Base-by-base conservation (phyloP, 1,140 invertebrate species). In the Drosophila littoralis region DNA sequence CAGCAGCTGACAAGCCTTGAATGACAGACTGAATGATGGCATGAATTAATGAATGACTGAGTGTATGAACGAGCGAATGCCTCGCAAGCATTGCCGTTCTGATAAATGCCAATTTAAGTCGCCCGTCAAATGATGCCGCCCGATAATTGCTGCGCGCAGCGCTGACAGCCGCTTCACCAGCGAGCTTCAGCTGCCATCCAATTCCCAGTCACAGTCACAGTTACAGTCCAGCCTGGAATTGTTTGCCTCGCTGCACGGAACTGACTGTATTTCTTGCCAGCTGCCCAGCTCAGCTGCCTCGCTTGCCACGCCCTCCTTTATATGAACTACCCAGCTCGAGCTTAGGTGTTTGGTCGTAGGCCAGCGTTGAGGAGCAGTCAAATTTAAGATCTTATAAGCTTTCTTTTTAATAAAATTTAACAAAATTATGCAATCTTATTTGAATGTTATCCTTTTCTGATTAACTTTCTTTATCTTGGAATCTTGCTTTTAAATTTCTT, bases 51-150 rank as follows among this genome's bases (percentile, higher is more conserved):
- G 57, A 59, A 59, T 68, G 48, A 32, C 55, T 35, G 55, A 68
- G 57, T 40, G 48, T 51, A 50, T 46, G 66, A 55, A 55, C 69
- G 57, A 40, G 48, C 28, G 46, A 60, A 61, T 68, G 57, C 50
- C n/a, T 42, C 45, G 45, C 40, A 57, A 82, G 17, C 63, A 70
- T 77, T 81, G 82, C 81, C 82, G 76, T 60, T 79, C 76, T 86
- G 83, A 88, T 88, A 88, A 88, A 88, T 88, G 83, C 84, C 78
- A 77, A 83, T 88, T 88, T 88, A 88, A 88, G 83, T 88, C 84
- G 67, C 73, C 69, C 59, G 77, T 82, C 76, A 83, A 68, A 79
- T 65, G 75, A 78, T 46, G 54, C 51, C 40, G 13, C 15, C 52
- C 42, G 40, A 52, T 61, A 74, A 61, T 68, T 61, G 71, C 66